Percentiles rank a stretch among this genome's conserved stretches.
Evolutionary conservation across 2,888 invertebrate genomes (phyloP).

Genomic region (Ophioninae sp.): DNA sequence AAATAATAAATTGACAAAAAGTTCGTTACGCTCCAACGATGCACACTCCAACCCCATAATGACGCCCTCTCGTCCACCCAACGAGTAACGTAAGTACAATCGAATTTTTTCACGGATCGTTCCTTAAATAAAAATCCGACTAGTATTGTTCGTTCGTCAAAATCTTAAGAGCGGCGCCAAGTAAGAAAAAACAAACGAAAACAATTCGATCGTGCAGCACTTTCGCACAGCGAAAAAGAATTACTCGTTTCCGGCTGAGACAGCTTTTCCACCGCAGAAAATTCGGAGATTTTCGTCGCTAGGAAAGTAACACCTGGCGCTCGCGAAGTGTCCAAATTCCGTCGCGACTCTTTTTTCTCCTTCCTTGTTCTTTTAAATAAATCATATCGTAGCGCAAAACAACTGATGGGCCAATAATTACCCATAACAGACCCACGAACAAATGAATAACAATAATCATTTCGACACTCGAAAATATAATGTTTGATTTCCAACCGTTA

Average conservation of each 20-base stretch:
- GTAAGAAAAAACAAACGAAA: not conserved
- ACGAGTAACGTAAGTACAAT: not conserved
- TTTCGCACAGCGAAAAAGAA: not conserved
- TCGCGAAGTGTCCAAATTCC: not conserved
- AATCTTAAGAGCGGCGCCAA: not conserved
- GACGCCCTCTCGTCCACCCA: not conserved
- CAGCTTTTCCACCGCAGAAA: not conserved
- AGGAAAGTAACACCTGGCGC: not conserved
- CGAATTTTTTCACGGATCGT: not conserved
- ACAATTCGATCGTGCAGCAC: not conserved
- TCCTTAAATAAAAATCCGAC: not conserved
- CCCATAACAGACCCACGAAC: not conserved
- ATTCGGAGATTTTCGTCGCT: not conserved
- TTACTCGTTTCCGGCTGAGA: not conserved
- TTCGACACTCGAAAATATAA: not conserved
- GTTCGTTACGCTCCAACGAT: too few species aligned
- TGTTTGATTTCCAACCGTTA: conserved; percentile 4
- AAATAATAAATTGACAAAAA: too few species aligned
- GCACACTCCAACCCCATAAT: too few species aligned
- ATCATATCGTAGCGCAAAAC: not conserved
- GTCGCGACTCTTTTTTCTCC: not conserved
- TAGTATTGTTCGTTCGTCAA: not conserved
- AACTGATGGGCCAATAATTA: not conserved
- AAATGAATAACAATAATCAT: not conserved
- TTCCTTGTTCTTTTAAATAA: not conserved